Base-by-base conservation (phyloP, 2,113 vertebrate genomes). In the Ceyx margarethae region DNA sequence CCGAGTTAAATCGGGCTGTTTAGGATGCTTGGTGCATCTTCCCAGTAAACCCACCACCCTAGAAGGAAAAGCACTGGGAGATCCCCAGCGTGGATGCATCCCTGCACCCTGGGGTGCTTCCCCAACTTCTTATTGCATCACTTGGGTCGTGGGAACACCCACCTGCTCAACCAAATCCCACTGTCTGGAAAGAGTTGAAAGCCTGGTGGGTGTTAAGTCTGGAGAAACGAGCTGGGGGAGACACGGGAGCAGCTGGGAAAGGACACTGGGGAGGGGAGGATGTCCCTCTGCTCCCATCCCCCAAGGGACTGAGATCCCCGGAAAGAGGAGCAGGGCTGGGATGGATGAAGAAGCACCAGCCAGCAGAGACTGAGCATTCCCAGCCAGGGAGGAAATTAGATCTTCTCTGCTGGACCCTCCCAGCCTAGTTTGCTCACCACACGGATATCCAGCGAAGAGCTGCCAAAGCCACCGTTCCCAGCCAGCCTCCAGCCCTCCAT, bases 301-400 rank as follows among this genome's bases (percentile, higher is more conserved):
- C 10, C 5, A 26, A 2, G 3, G 53, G 6, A 72, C 11, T 1
- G 1, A 14, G 12, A 2, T 15, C 6, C 21, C 35, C 1, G 0
- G 23, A 22, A 16, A 81, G 11, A 25, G 23, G 1, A 62, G 4
- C 0, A 1, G 31, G 6, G 1, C 22, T 28, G 62, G 66, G 46
- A 13, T 25, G 72, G 56, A 6, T 50, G 56, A 46, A 57, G 78
- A 65, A 60, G 35, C 19, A 31, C 8, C 77, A 14, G 22, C 46
- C 17, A 9, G 45, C 1, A 5, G 25, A 1, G 54, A 56, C 11
- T 1, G 19, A 53, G 51, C 0, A 3, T 40, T 89, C 37, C 73
- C 0, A 2, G 20, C 21, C 22, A 29, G 14, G 71, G 75, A 51
- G 15, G 11, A 65, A 65, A 8, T 42, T 46, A 40, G 40, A 5